Conservation (phyloP, 2,888 invertebrate species). For the Dasysyrphus albostriatus region DNA sequence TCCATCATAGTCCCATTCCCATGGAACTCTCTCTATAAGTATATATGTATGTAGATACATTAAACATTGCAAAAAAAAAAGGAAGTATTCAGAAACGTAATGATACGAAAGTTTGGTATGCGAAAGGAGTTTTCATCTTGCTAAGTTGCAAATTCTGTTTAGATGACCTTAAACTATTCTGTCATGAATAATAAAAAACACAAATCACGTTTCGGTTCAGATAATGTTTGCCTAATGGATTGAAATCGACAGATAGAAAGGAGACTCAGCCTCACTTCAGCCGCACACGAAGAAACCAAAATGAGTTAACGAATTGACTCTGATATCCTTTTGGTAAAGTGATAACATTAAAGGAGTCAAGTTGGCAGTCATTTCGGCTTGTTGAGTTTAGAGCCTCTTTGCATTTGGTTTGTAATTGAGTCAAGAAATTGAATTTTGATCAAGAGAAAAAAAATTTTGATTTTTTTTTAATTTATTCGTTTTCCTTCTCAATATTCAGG, state of each 20-base stretch:
- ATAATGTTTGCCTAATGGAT: conserved; percentile 75
- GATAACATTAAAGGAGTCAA: conserved; percentile 54
- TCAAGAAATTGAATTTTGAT: conserved; percentile 51
- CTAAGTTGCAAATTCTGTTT: conserved; percentile 76
- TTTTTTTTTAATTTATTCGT: conserved; percentile 11
- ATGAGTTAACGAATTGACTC: conserved; percentile 47
- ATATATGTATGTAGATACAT: too few species aligned
- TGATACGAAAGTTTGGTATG: conserved; percentile 74
- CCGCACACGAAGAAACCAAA: conserved; percentile 22
- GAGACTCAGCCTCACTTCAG: conserved; percentile 3
- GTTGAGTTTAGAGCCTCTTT: conserved; percentile 38
- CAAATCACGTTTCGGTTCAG: conserved; percentile 74
- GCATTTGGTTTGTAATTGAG: conserved; percentile 40
- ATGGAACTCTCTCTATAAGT: conserved; percentile 18
- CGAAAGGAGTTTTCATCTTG: conserved; percentile 70
- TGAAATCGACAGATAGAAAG: conserved; percentile 65
- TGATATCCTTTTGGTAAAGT: conserved; percentile 50
- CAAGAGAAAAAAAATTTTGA: not conserved
- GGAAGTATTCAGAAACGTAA: conserved; percentile 49
- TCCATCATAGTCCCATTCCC: not conserved
- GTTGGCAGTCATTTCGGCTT: conserved; percentile 41
- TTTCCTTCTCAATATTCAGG: not conserved
- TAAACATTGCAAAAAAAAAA: conserved; percentile 37
- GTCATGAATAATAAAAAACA: conserved; percentile 76
- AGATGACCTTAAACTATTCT: conserved; percentile 75